These are phyloP conservation scores for Erannis defoliaria DNA, from an alignment of 2,888 invertebrate genomes.

Conservation along the genomic window DNA sequence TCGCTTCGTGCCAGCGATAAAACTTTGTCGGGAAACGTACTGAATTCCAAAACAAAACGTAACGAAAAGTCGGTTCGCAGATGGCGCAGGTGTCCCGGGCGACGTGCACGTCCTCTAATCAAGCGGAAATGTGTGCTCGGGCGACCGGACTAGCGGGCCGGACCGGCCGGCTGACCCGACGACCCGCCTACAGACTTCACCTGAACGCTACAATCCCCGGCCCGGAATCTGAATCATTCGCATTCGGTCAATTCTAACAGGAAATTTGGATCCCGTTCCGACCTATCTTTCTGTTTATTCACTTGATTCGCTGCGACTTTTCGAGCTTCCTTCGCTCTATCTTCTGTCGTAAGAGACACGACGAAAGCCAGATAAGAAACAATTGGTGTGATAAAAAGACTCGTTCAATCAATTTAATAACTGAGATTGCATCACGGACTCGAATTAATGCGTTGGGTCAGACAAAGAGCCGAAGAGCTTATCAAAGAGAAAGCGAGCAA, in stretches of 20 bases:
- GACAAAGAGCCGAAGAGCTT: slow-evolving; percentile 74
- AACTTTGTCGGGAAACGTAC: slow-evolving; percentile 69
- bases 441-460: slow-evolving; percentile 76
- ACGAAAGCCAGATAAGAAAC: slow-evolving; percentile 49
- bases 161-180: slow-evolving; percentile 54
- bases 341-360: slow-evolving; percentile 29
- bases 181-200: slow-evolving; percentile 57
- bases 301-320: slow-evolving; percentile 50
- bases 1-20: slow-evolving; percentile 70
- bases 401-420: slow-evolving; percentile 75
- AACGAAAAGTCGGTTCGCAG: slow-evolving; percentile 72
- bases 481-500: slow-evolving; percentile 77
- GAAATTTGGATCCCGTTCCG: slow-evolving; percentile 63
- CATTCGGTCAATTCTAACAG: slow-evolving; percentile 62
- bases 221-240: slow-evolving; percentile 66
- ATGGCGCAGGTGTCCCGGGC: slow-evolving; percentile 76
- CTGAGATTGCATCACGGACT: slow-evolving; percentile 70
- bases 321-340: slow-evolving; percentile 23
- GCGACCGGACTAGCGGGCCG: slow-evolving; percentile 56
- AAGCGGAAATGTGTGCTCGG: slow-evolving; percentile 82
- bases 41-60: slow-evolving; percentile 77
- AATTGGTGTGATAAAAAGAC: slow-evolving; percentile 63
- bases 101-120: slow-evolving; percentile 79
- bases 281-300: slow-evolving; percentile 61
- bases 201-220: slow-evolving; percentile 57